Evolutionary conservation across 2,797 vertebrate species (phyloP).

Genomic region (Coendou prehensilis): DNA sequence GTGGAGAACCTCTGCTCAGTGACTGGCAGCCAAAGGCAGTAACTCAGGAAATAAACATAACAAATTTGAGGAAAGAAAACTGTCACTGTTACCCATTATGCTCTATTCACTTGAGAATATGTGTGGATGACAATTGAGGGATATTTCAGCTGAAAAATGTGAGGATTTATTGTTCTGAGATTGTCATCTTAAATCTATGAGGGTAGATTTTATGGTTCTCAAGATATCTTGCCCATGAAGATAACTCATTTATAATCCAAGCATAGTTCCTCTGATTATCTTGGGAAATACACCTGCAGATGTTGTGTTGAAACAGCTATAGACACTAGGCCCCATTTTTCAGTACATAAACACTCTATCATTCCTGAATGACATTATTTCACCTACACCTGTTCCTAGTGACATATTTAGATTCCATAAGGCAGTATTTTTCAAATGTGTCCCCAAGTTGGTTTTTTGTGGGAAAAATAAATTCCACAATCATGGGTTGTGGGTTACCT

Average conservation of each 20-base stretch:
- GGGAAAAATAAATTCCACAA: background rate
- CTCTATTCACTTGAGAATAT: conserved; percentile 17
- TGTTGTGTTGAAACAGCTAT: conserved; percentile 53
- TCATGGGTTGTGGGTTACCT: background rate
- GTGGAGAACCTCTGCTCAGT: background rate
- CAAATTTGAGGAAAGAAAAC: conserved; percentile 11
- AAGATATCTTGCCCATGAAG: conserved; percentile 44
- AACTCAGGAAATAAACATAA: conserved; percentile 50
- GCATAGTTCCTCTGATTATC: conserved; percentile 41
- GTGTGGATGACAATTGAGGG: conserved; percentile 36
- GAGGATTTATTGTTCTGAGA: conserved; percentile 60
- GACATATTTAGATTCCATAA: conserved; percentile 20
- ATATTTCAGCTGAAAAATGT: conserved; percentile 40
- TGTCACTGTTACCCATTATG: background rate
- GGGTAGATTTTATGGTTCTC: conserved; percentile 68
- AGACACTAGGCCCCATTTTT: conserved; percentile 36
- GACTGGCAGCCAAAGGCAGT: background rate
- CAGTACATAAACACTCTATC: conserved; percentile 34
- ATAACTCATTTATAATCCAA: conserved; percentile 72
- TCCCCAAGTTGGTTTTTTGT: background rate
- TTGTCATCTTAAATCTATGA: conserved; percentile 37
- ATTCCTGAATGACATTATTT: conserved; percentile 26
- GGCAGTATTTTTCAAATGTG: conserved; percentile 1
- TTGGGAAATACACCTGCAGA: conserved; percentile 68
- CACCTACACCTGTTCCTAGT: conserved; percentile 14